Percentiles rank a stretch among this genome's conserved stretches.
Evolutionary conservation across 2,888 invertebrate species (phyloP).

Genomic region (Chloroclystis v-ata): DNA sequence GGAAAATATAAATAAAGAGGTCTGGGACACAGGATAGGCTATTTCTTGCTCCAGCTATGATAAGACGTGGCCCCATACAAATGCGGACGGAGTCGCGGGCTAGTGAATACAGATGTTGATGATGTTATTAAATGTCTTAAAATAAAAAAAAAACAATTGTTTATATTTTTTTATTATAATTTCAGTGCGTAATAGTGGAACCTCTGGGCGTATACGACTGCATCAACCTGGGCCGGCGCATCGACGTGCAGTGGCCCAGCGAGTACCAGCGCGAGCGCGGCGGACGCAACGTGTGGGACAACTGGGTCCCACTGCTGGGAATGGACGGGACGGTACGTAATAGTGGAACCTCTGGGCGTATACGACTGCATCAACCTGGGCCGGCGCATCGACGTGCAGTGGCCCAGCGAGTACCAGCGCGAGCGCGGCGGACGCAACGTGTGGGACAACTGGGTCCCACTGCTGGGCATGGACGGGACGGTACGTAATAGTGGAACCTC

Average conservation of each 20-base stretch:
- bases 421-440: conserved; percentile 90
- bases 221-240: conserved; percentile 91
- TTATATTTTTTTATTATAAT: background rate
- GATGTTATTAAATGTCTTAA: no score
- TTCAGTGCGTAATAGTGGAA: conserved; percentile 58
- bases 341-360: conserved; percentile 65
- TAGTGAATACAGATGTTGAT: no score
- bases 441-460: conserved; percentile 94
- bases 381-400: conserved; percentile 93
- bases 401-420: conserved; percentile 95
- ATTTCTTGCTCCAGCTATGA: no score
- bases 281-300: conserved; percentile 90
- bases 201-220: conserved; percentile 88
- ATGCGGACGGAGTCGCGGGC: no score
- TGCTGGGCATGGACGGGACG: conserved; percentile 94
- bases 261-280: conserved; percentile 92
- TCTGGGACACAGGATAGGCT: no score
- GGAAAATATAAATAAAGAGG: no score
- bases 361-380: conserved; percentile 95
- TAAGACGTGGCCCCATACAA: no score
- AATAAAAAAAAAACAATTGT: no score
- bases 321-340: conserved; percentile 90
- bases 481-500: conserved; percentile 54
- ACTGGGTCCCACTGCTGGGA: conserved; percentile 92
- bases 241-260: conserved; percentile 97